Conservation (phyloP, 2,113 vertebrate genomes). For the Willisornis vidua region DNA sequence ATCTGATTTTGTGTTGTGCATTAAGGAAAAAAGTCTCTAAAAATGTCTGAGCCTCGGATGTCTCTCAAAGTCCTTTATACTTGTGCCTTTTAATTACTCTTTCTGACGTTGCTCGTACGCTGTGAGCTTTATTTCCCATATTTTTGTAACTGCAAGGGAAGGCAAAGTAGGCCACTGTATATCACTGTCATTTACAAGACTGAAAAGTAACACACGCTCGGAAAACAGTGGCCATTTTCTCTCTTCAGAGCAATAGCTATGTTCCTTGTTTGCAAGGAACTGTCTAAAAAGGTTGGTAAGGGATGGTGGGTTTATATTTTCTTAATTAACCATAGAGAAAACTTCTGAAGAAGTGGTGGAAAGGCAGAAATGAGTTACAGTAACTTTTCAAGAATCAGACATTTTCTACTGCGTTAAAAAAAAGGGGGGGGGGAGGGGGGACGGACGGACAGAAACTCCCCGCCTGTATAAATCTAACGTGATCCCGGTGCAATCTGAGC, state of each 20-base stretch:
- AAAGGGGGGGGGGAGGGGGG: no score
- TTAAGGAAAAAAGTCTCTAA: not conserved
- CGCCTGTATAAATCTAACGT: no score
- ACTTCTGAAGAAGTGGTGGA: not conserved
- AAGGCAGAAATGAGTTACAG: not conserved
- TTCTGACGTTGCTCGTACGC: rapidly evolving
- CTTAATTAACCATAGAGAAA: not conserved
- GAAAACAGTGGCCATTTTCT: conserved; percentile 52
- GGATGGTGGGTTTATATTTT: not conserved
- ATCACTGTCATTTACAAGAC: not conserved
- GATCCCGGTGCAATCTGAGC: not conserved
- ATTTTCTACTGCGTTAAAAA: not conserved
- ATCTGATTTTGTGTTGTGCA: not conserved
- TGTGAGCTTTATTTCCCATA: not conserved
- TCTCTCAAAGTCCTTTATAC: not conserved
- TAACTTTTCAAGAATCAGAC: not conserved
- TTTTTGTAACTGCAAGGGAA: not conserved
- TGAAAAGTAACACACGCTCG: not conserved
- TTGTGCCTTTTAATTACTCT: not conserved
- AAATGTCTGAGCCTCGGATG: not conserved
- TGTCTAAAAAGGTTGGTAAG: not conserved
- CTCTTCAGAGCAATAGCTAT: not conserved
- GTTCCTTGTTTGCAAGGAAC: not conserved
- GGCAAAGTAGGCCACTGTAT: not conserved
- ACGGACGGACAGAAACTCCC: not conserved